A percentile compares a stretch with the other conserved stretches of the same genome.
Conservation (phyloP, 2,888 invertebrate genomes). For the Drosophila anomelani region DNA sequence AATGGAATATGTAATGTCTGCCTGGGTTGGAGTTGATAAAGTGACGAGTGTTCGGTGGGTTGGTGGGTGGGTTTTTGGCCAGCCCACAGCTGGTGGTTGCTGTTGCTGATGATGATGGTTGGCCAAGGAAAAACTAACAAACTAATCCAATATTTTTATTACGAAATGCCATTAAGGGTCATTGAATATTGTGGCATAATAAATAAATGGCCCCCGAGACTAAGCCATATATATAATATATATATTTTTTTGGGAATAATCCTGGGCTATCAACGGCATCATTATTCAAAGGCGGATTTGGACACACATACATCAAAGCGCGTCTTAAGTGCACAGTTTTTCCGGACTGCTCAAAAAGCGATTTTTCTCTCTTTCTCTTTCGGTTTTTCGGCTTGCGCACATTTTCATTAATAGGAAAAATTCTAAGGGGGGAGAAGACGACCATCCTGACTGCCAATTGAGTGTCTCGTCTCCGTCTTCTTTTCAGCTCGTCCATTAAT, state of each 20-base stretch:
- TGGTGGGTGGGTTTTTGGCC: constrained; percentile 25
- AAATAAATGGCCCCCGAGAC: constrained; percentile 65
- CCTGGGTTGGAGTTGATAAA: constrained; percentile 64
- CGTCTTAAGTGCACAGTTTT: constrained; percentile 54
- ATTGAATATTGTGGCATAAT: constrained; percentile 81
- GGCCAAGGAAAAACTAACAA: constrained; percentile 68
- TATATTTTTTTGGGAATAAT: constrained; percentile 55
- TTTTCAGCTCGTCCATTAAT: constrained; percentile 21
- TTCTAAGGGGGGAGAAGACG: background rate
- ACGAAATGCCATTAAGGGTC: constrained; percentile 81
- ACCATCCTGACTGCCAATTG: constrained; percentile 11
- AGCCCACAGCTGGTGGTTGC: constrained; percentile 12
- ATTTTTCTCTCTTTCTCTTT: constrained; percentile 49
- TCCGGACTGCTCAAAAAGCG: constrained; percentile 64
- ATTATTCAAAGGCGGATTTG: constrained; percentile 78
- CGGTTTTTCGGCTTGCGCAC: constrained; percentile 12
- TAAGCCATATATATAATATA: constrained; percentile 23
- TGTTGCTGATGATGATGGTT: constrained; percentile 34
- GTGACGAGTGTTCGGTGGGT: constrained; percentile 46
- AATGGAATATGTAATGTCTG: constrained; percentile 74
- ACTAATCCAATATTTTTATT: constrained; percentile 81
- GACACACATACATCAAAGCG: constrained; percentile 72
- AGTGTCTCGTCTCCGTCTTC: background rate
- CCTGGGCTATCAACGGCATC: constrained; percentile 78
- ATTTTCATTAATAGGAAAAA: constrained; percentile 33